A percentile compares a stretch with the other conserved stretches of the same genome.
These are phyloP conservation scores for Nomada hirtipes DNA, from an alignment of 2,888 invertebrate species.

Conservation along the genomic window DNA sequence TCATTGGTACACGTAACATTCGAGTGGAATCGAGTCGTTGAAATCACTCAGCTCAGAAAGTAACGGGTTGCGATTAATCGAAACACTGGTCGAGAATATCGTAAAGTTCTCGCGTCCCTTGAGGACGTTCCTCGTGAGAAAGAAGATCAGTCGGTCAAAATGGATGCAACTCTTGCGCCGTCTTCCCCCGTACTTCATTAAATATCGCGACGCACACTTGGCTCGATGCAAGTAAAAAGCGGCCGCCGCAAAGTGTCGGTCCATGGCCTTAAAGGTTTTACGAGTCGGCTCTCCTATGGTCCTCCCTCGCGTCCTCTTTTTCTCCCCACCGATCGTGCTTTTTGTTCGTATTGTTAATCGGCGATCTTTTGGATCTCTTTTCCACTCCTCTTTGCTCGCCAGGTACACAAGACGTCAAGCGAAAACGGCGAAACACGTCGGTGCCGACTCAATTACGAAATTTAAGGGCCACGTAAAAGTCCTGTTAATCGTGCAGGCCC, in stretches of 20 bases:
- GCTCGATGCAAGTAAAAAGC: conserved; percentile 54
- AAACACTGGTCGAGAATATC: not conserved
- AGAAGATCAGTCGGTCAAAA: conserved; percentile 19
- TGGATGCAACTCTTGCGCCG: conserved; percentile 6
- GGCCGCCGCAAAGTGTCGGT: conserved; percentile 51
- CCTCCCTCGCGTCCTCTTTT: conserved; percentile 35
- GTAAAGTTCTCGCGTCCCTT: conserved; percentile 15
- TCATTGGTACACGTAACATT: too few species aligned
- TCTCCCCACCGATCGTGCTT: conserved; percentile 14
- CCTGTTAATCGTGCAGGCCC: not conserved
- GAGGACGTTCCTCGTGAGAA: conserved; percentile 5
- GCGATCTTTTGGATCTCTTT: conserved; percentile 14
- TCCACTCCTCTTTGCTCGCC: not conserved
- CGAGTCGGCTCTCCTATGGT: conserved; percentile 57
- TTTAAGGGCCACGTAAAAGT: conserved; percentile 42
- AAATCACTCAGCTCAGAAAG: too few species aligned
- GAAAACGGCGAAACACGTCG: not conserved
- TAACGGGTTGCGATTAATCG: too few species aligned
- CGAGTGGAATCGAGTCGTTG: too few species aligned
- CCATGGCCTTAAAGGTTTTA: conserved; percentile 63
- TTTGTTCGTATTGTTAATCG: conserved; percentile 31
- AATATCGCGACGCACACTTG: conserved; percentile 14
- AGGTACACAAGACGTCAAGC: not conserved
- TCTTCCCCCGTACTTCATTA: conserved; percentile 56
- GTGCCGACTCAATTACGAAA: conserved; percentile 11